These are phyloP conservation scores for Ommatoiulus sabulosus DNA, from an alignment of 2,888 invertebrate species.

Conservation along the genomic window DNA sequence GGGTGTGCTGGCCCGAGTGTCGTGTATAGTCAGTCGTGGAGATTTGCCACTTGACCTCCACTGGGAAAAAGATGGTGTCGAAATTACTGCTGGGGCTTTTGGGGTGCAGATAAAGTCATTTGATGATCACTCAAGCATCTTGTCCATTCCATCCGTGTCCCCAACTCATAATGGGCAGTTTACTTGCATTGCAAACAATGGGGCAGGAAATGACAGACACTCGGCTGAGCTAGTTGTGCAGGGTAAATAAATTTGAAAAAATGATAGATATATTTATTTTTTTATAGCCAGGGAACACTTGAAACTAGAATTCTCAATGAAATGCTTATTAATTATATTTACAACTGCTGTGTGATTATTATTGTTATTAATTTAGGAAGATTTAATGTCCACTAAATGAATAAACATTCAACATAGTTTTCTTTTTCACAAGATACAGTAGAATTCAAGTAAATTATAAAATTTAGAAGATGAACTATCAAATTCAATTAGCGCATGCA, in stretches of 20 bases:
- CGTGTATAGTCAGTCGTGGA: slow-evolving; percentile 61
- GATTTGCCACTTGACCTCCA: slow-evolving; percentile 59
- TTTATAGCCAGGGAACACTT: too few species aligned
- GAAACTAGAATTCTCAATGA: too few species aligned
- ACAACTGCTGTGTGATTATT: too few species aligned
- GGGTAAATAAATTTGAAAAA: slow-evolving; percentile 61
- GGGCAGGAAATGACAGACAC: slow-evolving; percentile 62
- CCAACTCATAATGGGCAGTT: slow-evolving; percentile 63
- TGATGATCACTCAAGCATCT: slow-evolving; percentile 62
- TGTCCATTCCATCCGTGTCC: slow-evolving; percentile 63
- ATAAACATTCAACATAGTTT: too few species aligned
- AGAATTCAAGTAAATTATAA: too few species aligned
- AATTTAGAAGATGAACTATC: too few species aligned
- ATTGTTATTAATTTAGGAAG: too few species aligned
- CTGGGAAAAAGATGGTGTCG: slow-evolving; percentile 73
- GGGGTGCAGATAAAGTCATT: slow-evolving; percentile 62
- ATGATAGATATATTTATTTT: too few species aligned
- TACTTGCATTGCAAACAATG: slow-evolving; percentile 64
- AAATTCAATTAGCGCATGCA: too few species aligned
- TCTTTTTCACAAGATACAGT: too few species aligned
- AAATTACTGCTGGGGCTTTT: slow-evolving; percentile 47
- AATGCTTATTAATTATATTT: too few species aligned
- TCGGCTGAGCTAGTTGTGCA: slow-evolving; percentile 62
- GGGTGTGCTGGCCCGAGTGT: slow-evolving; percentile 60
- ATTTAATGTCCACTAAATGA: too few species aligned